Percentiles rank a stretch among this genome's conserved stretches.
phyloP scores from a whole-genome alignment of 2,797 vertebrate species.

The Esox masquinongy region DNA sequence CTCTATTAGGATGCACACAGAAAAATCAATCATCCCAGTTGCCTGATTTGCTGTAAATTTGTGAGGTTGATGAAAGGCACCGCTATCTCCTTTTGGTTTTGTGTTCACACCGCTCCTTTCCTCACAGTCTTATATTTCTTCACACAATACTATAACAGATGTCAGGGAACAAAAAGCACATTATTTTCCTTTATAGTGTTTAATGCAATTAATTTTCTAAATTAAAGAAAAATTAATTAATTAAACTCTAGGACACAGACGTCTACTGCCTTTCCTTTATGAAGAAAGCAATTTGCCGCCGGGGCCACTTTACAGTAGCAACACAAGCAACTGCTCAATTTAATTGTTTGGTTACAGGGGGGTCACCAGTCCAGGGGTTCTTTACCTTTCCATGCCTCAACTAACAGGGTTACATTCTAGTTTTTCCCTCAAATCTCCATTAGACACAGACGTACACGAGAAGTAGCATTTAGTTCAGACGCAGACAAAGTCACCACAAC shows the following conservation, averaged over 20 bases:
- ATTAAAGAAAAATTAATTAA: neutral
- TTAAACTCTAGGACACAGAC: neutral
- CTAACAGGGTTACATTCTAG: conserved; percentile 41
- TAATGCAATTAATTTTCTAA: neutral
- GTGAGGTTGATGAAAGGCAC: conserved; percentile 22
- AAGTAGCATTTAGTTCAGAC: conserved; percentile 3
- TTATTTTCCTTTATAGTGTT: neutral
- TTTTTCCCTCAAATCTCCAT: conserved; percentile 31
- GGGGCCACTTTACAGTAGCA: conserved; percentile 2
- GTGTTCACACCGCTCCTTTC: neutral
- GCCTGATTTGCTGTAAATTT: conserved; percentile 24
- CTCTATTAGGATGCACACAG: conserved; percentile 25
- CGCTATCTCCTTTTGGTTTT: conserved; percentile 18
- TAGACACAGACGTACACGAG: conserved; percentile 12
- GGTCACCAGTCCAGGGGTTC: conserved; percentile 26
- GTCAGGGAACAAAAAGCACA: neutral
- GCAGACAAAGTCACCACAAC: neutral
- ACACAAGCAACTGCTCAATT: conserved; percentile 31
- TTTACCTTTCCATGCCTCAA: conserved; percentile 30
- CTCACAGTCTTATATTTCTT: neutral
- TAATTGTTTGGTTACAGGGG: conserved; percentile 26
- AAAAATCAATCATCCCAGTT: conserved; percentile 25
- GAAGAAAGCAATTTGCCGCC: neutral
- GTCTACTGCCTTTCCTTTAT: neutral
- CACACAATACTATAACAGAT: neutral